Conservation (phyloP, 2,113 vertebrate species). For the Melanostigma gelatinosum region DNA sequence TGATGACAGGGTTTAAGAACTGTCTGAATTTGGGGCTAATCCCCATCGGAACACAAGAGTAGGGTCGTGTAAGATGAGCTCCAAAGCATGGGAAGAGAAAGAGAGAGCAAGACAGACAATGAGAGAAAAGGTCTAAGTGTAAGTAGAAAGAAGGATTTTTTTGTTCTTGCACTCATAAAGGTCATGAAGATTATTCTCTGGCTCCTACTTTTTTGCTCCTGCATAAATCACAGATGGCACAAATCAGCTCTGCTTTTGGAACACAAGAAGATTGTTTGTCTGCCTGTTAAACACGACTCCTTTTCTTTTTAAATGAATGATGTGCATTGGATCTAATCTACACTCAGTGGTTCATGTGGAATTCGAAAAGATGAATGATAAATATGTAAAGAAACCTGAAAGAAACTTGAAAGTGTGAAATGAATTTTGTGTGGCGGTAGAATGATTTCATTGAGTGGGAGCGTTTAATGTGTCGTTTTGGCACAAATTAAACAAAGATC, state of each 20-base stretch:
- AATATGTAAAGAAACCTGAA: neutral
- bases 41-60: conserved; percentile 67
- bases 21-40: conserved; percentile 65
- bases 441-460: too few relatives aligned
- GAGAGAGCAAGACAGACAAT: conserved; percentile 24
- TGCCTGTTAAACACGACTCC: too few relatives aligned
- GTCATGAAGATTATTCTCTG: conserved; percentile 34
- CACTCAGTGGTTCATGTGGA: too few relatives aligned
- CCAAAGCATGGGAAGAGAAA: conserved; percentile 23
- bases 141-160: conserved; percentile 42
- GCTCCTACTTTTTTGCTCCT: neutral
- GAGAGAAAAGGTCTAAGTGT: conserved; percentile 37
- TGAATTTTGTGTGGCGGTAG: neutral
- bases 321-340: too few relatives aligned
- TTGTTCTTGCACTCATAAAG: conserved; percentile 50
- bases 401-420: neutral
- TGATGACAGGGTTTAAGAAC: conserved; percentile 59
- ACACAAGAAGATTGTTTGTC: neutral
- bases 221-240: conserved; percentile 37
- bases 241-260: conserved; percentile 18
- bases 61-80: conserved; percentile 48
- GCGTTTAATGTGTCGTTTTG: too few relatives aligned
- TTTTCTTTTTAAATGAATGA: neutral
- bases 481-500: too few relatives aligned
- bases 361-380: too few relatives aligned